Evolutionary conservation across 2,113 vertebrate species (phyloP).

Genomic region (Callaeas wilsoni): DNA sequence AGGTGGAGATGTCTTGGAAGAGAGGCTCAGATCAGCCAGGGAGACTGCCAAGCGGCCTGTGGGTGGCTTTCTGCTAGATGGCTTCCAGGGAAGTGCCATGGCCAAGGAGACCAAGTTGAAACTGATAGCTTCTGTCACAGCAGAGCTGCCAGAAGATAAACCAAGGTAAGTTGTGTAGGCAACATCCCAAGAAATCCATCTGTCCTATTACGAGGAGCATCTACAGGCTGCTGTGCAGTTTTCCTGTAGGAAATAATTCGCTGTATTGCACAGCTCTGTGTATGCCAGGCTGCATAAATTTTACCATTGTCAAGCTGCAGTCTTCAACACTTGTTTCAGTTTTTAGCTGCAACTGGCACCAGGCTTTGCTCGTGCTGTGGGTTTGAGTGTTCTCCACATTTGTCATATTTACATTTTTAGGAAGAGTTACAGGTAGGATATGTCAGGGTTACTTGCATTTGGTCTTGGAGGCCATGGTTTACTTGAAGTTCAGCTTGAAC

Average conservation of each 20-base stretch:
- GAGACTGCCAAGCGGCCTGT: constrained; percentile 94
- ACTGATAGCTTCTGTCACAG: constrained; percentile 81
- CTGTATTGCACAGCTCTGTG: neutral
- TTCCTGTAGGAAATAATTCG: neutral
- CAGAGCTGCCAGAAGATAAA: constrained; percentile 90
- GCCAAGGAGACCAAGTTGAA: constrained; percentile 76
- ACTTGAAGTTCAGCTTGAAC: neutral
- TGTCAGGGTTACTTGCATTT: neutral
- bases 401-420: neutral
- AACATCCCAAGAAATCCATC: neutral
- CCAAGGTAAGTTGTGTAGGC: constrained; percentile 78
- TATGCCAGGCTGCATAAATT: neutral
- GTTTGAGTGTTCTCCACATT: neutral
- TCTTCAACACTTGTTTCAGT: neutral
- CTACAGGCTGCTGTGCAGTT: neutral
- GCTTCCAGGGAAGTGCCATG: constrained; percentile 80
- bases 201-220: neutral
- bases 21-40: constrained; percentile 87
- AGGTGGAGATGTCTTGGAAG: constrained; percentile 89
- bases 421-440: neutral
- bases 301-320: neutral
- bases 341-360: neutral
- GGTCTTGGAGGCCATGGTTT: neutral
- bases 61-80: constrained; percentile 92
- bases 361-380: neutral